phyloP scores from a whole-genome alignment of 2,113 vertebrate genomes.

The Hylia prasina region DNA sequence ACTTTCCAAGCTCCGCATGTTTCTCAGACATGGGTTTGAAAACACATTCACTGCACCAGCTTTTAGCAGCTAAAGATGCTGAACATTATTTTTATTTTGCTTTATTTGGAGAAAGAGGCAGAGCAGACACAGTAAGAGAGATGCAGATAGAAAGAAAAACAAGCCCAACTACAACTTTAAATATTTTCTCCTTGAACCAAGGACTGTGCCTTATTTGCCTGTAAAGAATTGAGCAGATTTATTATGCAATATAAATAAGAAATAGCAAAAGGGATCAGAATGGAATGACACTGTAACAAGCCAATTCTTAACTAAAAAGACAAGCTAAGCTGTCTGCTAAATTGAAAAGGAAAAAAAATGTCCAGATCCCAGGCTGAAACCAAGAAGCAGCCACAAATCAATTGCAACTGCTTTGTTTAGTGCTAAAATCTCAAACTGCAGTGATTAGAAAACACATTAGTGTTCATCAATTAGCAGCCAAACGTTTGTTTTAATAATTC shows the following conservation, averaged over 20 bases:
- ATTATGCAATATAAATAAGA: conserved; percentile 17
- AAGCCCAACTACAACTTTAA: neutral
- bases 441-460: conserved; percentile 99
- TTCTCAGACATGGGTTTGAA: neutral
- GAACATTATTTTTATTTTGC: neutral
- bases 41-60: neutral
- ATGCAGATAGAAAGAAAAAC: neutral
- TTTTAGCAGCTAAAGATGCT: neutral
- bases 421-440: conserved; percentile 97
- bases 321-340: conserved; percentile 66
- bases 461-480: conserved; percentile 97
- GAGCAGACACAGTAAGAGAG: neutral
- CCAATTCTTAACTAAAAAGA: conserved; percentile 71
- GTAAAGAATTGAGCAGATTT: neutral
- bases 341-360: conserved; percentile 54
- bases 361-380: conserved; percentile 69
- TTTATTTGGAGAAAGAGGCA: neutral
- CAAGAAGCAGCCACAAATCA: conserved; percentile 82
- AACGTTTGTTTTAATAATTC: conserved; percentile 98
- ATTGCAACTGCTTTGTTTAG: conserved; percentile 95
- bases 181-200: conserved; percentile 51
- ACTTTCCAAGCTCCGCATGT: neutral
- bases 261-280: conserved; percentile 10
- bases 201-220: neutral
- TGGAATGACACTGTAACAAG: conserved; percentile 38